These are phyloP conservation scores for Aphidius colemani DNA, from an alignment of 2,888 invertebrate genomes.

Conservation along the genomic window DNA sequence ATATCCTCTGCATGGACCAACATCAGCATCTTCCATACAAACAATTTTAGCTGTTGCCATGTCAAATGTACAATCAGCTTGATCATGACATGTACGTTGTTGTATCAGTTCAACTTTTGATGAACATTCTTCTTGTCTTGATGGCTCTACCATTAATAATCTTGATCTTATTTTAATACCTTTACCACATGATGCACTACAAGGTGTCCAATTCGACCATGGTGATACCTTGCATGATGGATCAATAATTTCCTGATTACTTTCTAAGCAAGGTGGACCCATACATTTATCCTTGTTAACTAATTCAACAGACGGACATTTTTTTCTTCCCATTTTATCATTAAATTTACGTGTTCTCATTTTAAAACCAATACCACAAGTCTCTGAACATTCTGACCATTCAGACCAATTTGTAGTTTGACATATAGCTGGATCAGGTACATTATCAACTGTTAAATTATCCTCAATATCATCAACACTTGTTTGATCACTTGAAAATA, in stretches of 20 bases:
- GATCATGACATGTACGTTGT: conserved; percentile 72
- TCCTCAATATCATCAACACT: conserved; percentile 53
- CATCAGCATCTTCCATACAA: conserved; percentile 77
- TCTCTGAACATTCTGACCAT: conserved; percentile 87
- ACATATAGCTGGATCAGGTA: conserved; percentile 64
- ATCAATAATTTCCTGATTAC: conserved; percentile 65
- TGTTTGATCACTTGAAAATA: conserved; percentile 38
- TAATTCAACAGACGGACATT: conserved; percentile 76
- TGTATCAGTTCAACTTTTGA: conserved; percentile 74
- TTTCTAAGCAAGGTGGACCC: conserved; percentile 70
- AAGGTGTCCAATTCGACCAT: conserved; percentile 93
- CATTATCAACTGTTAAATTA: conserved; percentile 20
- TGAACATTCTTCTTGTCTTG: conserved; percentile 69
- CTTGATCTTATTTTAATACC: conserved; percentile 78
- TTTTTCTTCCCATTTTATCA: conserved; percentile 77
- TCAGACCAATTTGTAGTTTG: conserved; percentile 73
- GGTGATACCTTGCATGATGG: conserved; percentile 72
- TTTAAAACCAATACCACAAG: conserved; percentile 79
- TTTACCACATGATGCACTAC: conserved; percentile 85
- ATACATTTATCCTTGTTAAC: conserved; percentile 84
- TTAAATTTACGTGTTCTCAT: conserved; percentile 73
- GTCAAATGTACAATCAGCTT: conserved; percentile 73
- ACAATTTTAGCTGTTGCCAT: conserved; percentile 81
- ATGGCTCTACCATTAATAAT: conserved; percentile 70
- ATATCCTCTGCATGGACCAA: conserved; percentile 86